These are phyloP conservation scores for Rambutsinella grinnellia DNA, from an alignment of 2,888 invertebrate species.

Conservation along the genomic window DNA sequence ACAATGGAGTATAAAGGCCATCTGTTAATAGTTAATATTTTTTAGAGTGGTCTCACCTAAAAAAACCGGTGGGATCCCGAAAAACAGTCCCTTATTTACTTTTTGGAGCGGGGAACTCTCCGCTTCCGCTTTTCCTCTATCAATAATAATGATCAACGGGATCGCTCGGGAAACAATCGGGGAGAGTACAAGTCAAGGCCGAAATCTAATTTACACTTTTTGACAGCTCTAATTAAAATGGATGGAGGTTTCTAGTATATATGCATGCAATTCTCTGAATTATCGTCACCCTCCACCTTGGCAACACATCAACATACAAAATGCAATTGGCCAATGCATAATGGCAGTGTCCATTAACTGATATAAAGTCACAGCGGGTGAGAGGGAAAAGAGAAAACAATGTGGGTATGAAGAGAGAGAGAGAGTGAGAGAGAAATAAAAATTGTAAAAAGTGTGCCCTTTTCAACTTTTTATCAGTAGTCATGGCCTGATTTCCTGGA, in stretches of 20 bases:
- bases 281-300: neutral
- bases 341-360: neutral
- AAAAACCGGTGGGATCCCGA: neutral
- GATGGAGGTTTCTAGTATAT: constrained; percentile 23
- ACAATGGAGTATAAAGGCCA: constrained; percentile 6
- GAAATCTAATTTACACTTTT: constrained; percentile 56
- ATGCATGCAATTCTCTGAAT: neutral
- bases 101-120: neutral
- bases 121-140: constrained; percentile 10
- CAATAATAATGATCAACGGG: neutral
- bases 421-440: neutral
- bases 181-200: constrained; percentile 33
- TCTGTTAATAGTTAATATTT: constrained; percentile 6
- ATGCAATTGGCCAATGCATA: neutral
- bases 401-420: neutral
- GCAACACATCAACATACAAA: neutral
- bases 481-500: neutral
- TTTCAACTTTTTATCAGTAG: neutral
- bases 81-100: neutral
- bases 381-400: neutral
- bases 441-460: neutral
- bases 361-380: neutral
- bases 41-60: neutral
- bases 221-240: constrained; percentile 53
- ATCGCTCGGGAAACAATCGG: neutral